phyloP scores from a whole-genome alignment of 2,113 vertebrate species.

The Nymphicus hollandicus region DNA sequence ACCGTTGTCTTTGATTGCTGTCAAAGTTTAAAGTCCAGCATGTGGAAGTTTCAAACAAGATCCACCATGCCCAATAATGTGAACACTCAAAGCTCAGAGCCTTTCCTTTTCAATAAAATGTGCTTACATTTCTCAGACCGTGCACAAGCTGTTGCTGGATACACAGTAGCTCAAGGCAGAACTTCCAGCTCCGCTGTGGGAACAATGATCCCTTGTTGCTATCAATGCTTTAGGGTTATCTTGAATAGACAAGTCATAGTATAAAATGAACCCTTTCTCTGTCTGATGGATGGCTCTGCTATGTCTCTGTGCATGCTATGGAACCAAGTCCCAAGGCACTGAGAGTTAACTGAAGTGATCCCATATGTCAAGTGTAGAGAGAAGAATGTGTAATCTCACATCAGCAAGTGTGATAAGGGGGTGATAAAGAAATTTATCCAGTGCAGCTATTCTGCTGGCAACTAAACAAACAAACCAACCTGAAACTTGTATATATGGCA shows the following conservation, averaged over 20 bases:
- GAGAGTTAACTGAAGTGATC: not conserved
- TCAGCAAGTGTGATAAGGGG: not conserved
- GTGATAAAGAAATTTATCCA: not conserved
- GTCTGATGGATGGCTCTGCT: slow-evolving; percentile 8
- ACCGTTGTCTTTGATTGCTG: not conserved
- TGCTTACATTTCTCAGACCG: not conserved
- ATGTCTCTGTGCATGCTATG: not conserved
- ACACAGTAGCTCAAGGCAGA: slow-evolving; percentile 17
- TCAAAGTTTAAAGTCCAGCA: slow-evolving; percentile 8
- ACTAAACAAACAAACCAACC: not conserved
- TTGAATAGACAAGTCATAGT: not conserved
- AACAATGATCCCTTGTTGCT: not conserved
- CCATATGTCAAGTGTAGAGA: not conserved
- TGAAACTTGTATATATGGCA: not conserved
- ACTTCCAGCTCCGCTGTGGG: not conserved
- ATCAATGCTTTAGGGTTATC: slow-evolving; percentile 17
- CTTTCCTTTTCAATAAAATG: not conserved
- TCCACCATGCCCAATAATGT: not conserved
- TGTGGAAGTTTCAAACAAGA: not conserved
- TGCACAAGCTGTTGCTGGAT: not conserved
- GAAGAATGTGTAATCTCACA: not conserved
- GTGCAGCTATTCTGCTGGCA: not conserved
- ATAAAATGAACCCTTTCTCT: not conserved
- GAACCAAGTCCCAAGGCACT: not conserved
- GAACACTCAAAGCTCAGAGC: not conserved